A percentile compares a stretch with the other conserved stretches of the same genome.
phyloP scores from a whole-genome alignment of 2,113 vertebrate genomes.

The Nansenia antarctica region DNA sequence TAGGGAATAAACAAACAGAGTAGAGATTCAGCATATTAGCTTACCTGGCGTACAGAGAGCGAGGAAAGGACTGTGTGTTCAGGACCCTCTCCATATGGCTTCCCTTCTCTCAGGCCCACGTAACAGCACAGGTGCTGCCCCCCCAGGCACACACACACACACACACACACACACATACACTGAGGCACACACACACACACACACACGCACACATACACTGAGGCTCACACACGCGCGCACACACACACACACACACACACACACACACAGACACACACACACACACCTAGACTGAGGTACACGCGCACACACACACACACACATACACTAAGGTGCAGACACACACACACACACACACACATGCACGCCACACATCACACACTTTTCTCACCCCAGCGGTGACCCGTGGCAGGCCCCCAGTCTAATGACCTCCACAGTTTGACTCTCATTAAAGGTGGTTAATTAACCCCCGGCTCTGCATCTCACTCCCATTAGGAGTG shows the following conservation, averaged over 20 bases:
- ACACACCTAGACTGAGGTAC: background rate
- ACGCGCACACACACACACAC: slow-evolving; percentile 12
- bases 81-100: too few species aligned
- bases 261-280: background rate
- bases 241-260: slow-evolving; percentile 4
- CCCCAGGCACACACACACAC: background rate
- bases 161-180: background rate
- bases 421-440: slow-evolving; percentile 68
- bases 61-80: too few species aligned
- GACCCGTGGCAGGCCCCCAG: slow-evolving; percentile 60
- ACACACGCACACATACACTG: background rate
- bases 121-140: too few species aligned
- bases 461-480: slow-evolving; percentile 66
- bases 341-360: slow-evolving; percentile 21
- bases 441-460: slow-evolving; percentile 73
- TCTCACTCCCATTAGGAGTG: slow-evolving; percentile 67
- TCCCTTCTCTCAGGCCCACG: too few species aligned
- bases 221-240: background rate
- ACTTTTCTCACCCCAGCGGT: slow-evolving; percentile 44
- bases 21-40: background rate
- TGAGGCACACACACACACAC: background rate
- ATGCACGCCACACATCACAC: slow-evolving; percentile 7
- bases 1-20: background rate
- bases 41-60: too few species aligned
- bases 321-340: background rate